Base-by-base conservation (phyloP, 2,888 invertebrate genomes). In the Plagodis pulveraria region DNA sequence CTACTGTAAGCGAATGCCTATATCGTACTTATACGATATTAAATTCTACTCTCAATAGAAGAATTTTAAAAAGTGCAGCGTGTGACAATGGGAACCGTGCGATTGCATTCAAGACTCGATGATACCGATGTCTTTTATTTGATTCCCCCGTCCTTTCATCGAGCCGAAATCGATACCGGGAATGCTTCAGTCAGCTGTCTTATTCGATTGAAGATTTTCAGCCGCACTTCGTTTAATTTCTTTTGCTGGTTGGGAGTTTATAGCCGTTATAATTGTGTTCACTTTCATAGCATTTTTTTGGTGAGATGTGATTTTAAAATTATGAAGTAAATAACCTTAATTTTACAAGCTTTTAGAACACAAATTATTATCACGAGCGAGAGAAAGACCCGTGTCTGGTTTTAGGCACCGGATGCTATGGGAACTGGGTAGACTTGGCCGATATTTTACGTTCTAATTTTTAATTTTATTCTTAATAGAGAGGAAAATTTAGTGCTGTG, bases 91-190 rank as follows among this genome's bases (percentile, higher is more conserved):
- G 58, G 56, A 65, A 35, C 33, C 57, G 51, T 56, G 50, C 69
- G 70, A 70, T 67, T 65, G 66, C 65, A 64, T 66, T 65, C 52
- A 60, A 65, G 69, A 58, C 66, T 66, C 69, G 69, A 65, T 69
- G 65, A 53, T 48, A 62, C 58, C 56, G 60, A 58, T 60, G 56
- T 67, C 73, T 72, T 73, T 72, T 68, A 78, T 76, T 73, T 67
- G 72, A 74, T 70, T 70, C 68, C 47, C 58, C 57, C 64, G 53
- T 58, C 71, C 63, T 61, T 68, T 66, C 60, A 68, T 10, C 63
- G 63, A 58, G 45, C 54, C 38, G 54, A 52, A 59, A 67, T 71
- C 67, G 63, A 70, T 71, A 68, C 53, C 60, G 51, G 67, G 68
- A 72, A 63, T 58, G 67, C 72, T 71, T 65, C 50, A 65, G 70